Conservation (phyloP, 2,797 vertebrate species). For the Babyrousa celebensis region DNA sequence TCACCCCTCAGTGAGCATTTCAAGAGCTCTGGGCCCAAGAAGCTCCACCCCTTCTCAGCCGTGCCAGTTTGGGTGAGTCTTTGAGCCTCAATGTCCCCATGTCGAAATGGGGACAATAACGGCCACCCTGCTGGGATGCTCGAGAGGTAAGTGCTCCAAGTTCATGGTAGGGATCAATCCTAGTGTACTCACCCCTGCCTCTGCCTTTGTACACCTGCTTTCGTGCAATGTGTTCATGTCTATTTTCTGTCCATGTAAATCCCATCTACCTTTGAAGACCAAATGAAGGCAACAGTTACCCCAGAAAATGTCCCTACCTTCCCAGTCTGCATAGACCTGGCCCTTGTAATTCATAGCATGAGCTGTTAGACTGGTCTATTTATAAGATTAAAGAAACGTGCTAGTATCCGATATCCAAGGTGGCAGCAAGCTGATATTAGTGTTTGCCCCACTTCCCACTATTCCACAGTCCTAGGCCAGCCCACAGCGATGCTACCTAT, state of each 20-base stretch:
- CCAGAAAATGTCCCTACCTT: not conserved
- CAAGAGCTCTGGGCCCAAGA: not conserved
- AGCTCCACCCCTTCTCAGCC: not conserved
- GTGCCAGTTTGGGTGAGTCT: not conserved
- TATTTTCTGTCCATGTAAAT: not conserved
- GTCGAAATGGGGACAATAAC: not conserved
- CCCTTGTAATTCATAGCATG: not conserved
- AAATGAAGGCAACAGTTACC: not conserved
- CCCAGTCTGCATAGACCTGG: not conserved
- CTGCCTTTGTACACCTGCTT: not conserved
- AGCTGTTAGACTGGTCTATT: not conserved
- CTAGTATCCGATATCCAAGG: not conserved
- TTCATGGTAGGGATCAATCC: not conserved
- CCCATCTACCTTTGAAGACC: not conserved
- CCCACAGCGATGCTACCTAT: fast-evolving
- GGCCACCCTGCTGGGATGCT: not conserved
- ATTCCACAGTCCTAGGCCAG: not conserved
- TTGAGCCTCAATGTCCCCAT: not conserved
- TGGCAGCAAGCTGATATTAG: no score
- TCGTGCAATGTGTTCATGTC: not conserved
- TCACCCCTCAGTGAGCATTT: not conserved
- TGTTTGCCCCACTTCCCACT: fast-evolving
- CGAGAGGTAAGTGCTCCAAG: not conserved
- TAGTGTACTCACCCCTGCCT: not conserved
- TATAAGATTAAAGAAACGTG: not conserved